Evolutionary conservation across 2,113 vertebrate genomes (phyloP), one percentile per base, ranked within the genome.

Genomic region (Crypturellus undulatus): DNA sequence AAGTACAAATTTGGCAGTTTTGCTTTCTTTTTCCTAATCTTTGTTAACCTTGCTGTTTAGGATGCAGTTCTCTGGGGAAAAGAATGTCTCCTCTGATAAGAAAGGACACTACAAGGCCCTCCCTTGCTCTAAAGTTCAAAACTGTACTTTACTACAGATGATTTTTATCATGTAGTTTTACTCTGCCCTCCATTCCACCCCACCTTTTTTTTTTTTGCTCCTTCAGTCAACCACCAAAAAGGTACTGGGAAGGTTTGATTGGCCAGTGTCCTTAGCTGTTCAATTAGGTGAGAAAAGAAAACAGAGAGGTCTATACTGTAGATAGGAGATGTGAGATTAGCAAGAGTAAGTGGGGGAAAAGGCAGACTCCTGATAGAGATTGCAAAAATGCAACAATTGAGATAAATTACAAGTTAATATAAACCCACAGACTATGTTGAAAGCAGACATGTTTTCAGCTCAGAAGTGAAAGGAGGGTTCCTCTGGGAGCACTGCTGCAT

Each of bases 161-260:
- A 7, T n/a, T 89, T 79, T 89, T 84, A n/a, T 67, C 64, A 47
- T 12, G 52, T 10, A 40, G 52, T 56, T 56, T 30, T 56, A 56
- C 15, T 30, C 28, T 56, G 26, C 28, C 28, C 52, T 26, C 52
- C 52, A 28, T 26, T 9, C 47, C 47, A 49, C 40, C 40, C 28
- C 52, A 14, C 52, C 15, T 15, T 17, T 43, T 43, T 15, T 30
- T 56, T 56, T 30, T 56, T 30, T 56, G 63, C 64, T 54, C 21
- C 43, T 49, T 59, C 22, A 54, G 18, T 18, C 36, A 72, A 34
- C 19, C 26, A 11, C 26, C 59, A 73, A 21, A 59, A 79, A 42
- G 69, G 49, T 59, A 62, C 49, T 71, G 7, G 1, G 0, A 3
- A 80, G 9, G 6, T 49, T 1, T 54, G 30, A 40, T 4, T 6